These are phyloP conservation scores for Protomyctophum bolini DNA, from an alignment of 2,113 vertebrate species.

Conservation along the genomic window DNA sequence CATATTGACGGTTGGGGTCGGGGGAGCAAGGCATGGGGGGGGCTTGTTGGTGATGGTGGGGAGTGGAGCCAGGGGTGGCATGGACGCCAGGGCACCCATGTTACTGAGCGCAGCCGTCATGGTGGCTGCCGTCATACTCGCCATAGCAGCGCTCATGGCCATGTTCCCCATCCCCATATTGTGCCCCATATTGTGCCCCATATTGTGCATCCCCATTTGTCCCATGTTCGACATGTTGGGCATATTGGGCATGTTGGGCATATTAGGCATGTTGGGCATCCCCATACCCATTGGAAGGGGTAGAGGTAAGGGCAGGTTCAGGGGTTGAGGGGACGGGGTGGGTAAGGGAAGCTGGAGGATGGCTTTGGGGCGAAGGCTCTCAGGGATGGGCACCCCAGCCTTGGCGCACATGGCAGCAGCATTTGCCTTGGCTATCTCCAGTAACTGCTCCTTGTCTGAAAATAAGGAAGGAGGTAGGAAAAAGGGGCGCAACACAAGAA, in stretches of 20 bases:
- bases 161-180: slow-evolving; percentile 73
- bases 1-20: slow-evolving; percentile 75
- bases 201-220: slow-evolving; percentile 70
- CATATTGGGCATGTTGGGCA: slow-evolving; percentile 69
- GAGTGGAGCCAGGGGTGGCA: slow-evolving; percentile 80
- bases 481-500: not conserved
- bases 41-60: slow-evolving; percentile 84
- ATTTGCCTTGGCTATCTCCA: slow-evolving; percentile 99
- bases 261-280: slow-evolving; percentile 69
- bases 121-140: slow-evolving; percentile 82
- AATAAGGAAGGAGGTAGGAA: not conserved
- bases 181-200: slow-evolving; percentile 57
- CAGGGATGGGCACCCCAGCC: slow-evolving; percentile 94
- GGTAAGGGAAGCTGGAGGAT: slow-evolving; percentile 86
- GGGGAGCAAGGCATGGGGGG: slow-evolving; percentile 72
- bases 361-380: slow-evolving; percentile 91
- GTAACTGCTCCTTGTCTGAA: slow-evolving; percentile 96
- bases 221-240: slow-evolving; percentile 63
- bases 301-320: slow-evolving; percentile 78
- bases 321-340: slow-evolving; percentile 74
- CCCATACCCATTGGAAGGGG: slow-evolving; percentile 78
- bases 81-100: slow-evolving; percentile 81
- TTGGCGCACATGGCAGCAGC: slow-evolving; percentile 99
- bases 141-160: slow-evolving; percentile 82
- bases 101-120: slow-evolving; percentile 83